Percentiles rank a stretch among this genome's conserved stretches.
phyloP scores from a whole-genome alignment of 1,140 invertebrate species.

The Eurytemora carolleeae region DNA sequence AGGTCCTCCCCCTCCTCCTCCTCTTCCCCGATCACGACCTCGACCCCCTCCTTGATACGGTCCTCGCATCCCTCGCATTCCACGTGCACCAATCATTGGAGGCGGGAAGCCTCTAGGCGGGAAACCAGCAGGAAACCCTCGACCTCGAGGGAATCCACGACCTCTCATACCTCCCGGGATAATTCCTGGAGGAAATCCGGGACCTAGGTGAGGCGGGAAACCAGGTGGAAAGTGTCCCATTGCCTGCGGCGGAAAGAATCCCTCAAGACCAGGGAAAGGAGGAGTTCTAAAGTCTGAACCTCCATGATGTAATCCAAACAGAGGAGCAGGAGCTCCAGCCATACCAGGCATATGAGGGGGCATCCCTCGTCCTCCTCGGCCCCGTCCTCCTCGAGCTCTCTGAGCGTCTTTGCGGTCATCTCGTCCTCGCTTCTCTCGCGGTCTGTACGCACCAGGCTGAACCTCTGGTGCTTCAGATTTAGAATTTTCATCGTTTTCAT shows the following conservation, averaged over 20 bases:
- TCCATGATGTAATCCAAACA: neutral
- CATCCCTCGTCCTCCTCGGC: neutral
- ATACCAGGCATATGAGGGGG: neutral
- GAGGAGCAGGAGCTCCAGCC: neutral
- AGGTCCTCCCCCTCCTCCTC: neutral
- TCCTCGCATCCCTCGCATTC: neutral
- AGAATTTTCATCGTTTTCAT: neutral
- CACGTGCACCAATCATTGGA: too few relatives aligned
- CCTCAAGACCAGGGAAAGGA: conserved; percentile 1
- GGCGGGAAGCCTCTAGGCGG: neutral
- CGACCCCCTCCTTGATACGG: neutral
- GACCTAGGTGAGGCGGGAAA: neutral
- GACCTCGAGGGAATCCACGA: neutral
- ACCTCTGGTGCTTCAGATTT: neutral
- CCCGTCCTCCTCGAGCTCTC: neutral
- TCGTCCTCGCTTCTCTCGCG: neutral
- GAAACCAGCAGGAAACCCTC: neutral
- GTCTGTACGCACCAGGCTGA: neutral
- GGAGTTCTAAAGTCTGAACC: neutral
- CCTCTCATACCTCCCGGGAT: neutral
- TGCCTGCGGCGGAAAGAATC: neutral
- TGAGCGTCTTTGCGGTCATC: neutral
- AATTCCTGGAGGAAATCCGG: neutral
- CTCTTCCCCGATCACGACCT: neutral
- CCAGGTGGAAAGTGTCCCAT: neutral